Base-by-base conservation (phyloP, 2,888 invertebrate species). In the Polyploca ridens region DNA sequence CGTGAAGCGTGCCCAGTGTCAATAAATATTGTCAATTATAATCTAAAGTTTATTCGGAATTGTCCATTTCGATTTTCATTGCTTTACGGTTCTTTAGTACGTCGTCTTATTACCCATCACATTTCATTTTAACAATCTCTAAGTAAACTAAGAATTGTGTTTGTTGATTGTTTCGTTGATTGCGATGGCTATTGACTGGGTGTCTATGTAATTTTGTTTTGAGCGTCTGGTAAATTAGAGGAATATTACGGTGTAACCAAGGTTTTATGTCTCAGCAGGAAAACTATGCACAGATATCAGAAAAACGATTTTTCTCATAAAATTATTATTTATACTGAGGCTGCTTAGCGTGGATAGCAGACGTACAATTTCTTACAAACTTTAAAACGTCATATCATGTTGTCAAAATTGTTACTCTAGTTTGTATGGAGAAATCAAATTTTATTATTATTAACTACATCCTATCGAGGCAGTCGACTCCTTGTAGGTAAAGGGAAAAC, bases 21-120 rank as follows among this genome's bases (percentile, higher is more conserved):
- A 74, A 76, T 79, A 79, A 82, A 70, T 70, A 72, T 68, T 68
- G 63, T 71, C 71, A 68, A 75, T 80, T 67, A 75, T 69, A 70
- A 67, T 67, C 61, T 66, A 59, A 64, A 60, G 62, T 70, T 72
- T 72, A 78, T 77, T 71, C 70, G 71, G 77, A 77, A 78, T 72
- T 72, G 68, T 76, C 61, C 63, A 41, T 69, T 64, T 67, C 65
- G 38, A 44, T 64, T 67, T 70, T 67, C 61, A 61, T 69, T 58
- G 64, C 69, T 60, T 63, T 59, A 41, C 49, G 63, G 72, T 69
- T 64, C 72, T 71, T 75, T 68, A 68, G 63, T 67, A 62, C 66
- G 68, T 57, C 64, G 62, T 65, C 65, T 64, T 71, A 71, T 76
- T 73, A 69, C 66, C 63, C 63, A 72, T 73, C 71, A 73, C 75